Conservation (phyloP, 2,888 invertebrate species). For the Andrena trimmerana region DNA sequence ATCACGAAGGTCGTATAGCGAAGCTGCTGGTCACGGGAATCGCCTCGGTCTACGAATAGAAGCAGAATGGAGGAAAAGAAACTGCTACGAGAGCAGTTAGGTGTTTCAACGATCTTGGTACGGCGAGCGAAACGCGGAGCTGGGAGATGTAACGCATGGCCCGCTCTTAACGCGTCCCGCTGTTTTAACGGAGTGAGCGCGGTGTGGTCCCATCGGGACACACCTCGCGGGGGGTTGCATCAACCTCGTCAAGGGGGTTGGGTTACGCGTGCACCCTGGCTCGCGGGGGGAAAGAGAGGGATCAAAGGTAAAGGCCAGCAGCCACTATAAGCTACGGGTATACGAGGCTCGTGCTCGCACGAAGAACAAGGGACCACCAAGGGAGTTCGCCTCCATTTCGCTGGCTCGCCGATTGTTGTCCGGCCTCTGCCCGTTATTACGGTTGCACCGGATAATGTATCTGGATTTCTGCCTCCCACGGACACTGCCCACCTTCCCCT, state of each 20-base stretch:
- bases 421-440: slow-evolving; percentile 61
- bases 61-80: too few species aligned
- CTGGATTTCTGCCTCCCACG: slow-evolving; percentile 68
- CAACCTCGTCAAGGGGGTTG: slow-evolving; percentile 41
- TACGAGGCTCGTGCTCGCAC: slow-evolving; percentile 43
- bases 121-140: not conserved
- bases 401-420: slow-evolving; percentile 64
- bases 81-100: too few species aligned
- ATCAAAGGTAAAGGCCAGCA: slow-evolving; percentile 55
- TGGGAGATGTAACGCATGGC: slow-evolving; percentile 6
- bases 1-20: too few species aligned
- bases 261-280: slow-evolving; percentile 39
- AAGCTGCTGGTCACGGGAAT: too few species aligned
- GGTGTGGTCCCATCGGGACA: slow-evolving; percentile 48
- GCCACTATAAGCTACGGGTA: slow-evolving; percentile 52
- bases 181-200: slow-evolving; percentile 63
- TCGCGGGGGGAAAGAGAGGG: slow-evolving; percentile 45
- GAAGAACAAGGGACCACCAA: slow-evolving; percentile 69
- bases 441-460: slow-evolving; percentile 68
- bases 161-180: slow-evolving; percentile 42
- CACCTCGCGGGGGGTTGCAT: slow-evolving; percentile 62
- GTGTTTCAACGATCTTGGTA: not conserved
- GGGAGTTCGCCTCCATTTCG: slow-evolving; percentile 68
- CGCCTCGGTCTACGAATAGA: too few species aligned
- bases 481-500: slow-evolving; percentile 28